Evolutionary conservation across 2,113 vertebrate species (phyloP), one percentile per base, ranked within the genome.

Genomic region (Caranx ignobilis): DNA sequence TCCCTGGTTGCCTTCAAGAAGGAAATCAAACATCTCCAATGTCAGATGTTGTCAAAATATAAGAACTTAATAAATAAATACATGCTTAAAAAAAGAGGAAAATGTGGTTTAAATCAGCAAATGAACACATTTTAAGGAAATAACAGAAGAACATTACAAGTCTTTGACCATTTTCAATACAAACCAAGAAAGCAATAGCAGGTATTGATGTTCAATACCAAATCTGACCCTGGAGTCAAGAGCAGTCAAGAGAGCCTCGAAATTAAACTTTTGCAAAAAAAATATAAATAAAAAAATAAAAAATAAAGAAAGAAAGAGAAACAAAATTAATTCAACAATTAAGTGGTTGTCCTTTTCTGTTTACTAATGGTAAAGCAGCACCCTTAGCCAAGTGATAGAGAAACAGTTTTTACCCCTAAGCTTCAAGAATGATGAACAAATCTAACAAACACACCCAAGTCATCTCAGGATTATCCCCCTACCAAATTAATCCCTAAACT

Each of bases 341-440:
- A 45, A 15, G 12, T 45, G 6, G 31, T 11, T 52, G 47, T 21
- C 39, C 55, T 45, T 7, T 11, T 21, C 10, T 10, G 11, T 47
- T 26, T 34, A n/a, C 19, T 50, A 39, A 12, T 9, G 5, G 9
- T 9, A 39, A 15, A 63, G 32, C 47, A 59, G 56, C 15, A 63
- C 59, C 11, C 15, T 11, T 32, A 15, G 19, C 4, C 37, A 39
- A 50, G 11, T 19, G 32, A 19, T 67, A 45, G 15, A 45, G 52
- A 75, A 45, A 75, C 11, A 0, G 8, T n/a, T 78, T 78, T 56
- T 50, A 55, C 11, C 11, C n/a, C 32, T 11, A 67, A 54, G 16
- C 67, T 70, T 70, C 26, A 70, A 26, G 50, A 26, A 55, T 41
- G n/a, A 31, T 39, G 11, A 57, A 56, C 50, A 71, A 71, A 61